Conservation (phyloP, 2,797 vertebrate genomes). For the Anguilla megastoma region DNA sequence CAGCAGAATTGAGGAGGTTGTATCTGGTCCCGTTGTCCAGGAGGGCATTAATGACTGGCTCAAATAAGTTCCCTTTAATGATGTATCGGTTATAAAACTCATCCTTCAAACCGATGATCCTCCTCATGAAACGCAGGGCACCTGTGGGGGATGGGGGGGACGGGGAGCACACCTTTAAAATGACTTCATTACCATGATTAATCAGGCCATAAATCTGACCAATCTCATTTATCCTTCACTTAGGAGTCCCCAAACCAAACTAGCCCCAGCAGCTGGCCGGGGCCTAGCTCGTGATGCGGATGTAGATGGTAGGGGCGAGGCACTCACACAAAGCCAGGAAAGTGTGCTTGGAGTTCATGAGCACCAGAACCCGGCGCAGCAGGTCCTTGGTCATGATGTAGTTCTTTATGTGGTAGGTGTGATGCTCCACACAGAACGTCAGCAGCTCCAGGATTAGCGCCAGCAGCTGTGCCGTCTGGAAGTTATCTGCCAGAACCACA, state of each 20-base stretch:
- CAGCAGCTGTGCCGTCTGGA: slow-evolving; percentile 96
- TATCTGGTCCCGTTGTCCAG: slow-evolving; percentile 97
- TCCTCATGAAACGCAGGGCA: slow-evolving; percentile 97
- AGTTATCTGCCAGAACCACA: slow-evolving; percentile 80
- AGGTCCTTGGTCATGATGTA: slow-evolving; percentile 99
- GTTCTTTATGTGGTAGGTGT: slow-evolving; percentile 98
- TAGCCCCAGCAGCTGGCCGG: not conserved
- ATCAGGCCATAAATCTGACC: not conserved
- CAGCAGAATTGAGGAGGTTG: slow-evolving; percentile 96
- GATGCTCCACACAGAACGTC: slow-evolving; percentile 98
- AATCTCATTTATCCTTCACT: not conserved
- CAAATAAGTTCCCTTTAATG: slow-evolving; percentile 97
- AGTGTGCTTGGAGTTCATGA: slow-evolving; percentile 99
- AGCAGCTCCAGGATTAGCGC: slow-evolving; percentile 97
- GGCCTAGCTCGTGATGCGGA: not conserved
- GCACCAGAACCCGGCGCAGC: slow-evolving; percentile 91
- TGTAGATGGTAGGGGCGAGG: not conserved
- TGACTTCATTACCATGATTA: not conserved
- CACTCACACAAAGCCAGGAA: slow-evolving; percentile 97
- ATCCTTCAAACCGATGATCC: slow-evolving; percentile 97
- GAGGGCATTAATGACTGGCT: slow-evolving; percentile 95
- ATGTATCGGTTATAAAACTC: slow-evolving; percentile 99
- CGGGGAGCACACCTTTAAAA: not conserved
- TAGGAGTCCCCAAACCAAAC: not conserved
- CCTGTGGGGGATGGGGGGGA: slow-evolving; percentile 65